These are phyloP conservation scores for Pocillopora meandrina DNA, from an alignment of 92 coral and sea anemone genomes.

Conservation along the genomic window DNA sequence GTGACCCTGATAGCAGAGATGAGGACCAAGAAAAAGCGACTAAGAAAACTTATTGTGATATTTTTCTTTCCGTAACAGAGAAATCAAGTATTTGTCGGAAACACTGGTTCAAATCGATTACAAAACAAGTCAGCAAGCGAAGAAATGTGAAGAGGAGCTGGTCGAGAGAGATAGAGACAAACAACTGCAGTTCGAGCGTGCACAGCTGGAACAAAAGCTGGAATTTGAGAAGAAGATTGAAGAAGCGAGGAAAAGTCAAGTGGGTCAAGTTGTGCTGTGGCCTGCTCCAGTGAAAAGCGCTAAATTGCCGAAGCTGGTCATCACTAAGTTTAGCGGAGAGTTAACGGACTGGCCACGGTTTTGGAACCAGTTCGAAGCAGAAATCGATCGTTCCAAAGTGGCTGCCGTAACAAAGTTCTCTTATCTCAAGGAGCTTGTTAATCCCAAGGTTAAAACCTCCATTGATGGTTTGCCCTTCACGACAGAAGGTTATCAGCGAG, in stretches of 20 bases:
- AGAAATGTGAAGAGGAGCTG: slow-evolving; percentile 2
- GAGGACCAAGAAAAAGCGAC: too few species aligned
- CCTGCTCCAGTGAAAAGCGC: slow-evolving; percentile 11
- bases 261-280: background rate
- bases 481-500: slow-evolving; percentile 33
- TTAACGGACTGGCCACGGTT: slow-evolving; percentile 34
- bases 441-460: slow-evolving; percentile 17
- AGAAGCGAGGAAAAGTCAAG: background rate
- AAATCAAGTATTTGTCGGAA: background rate
- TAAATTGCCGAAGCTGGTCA: slow-evolving; percentile 36
- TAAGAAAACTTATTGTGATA: too few species aligned
- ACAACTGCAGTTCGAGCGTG: background rate
- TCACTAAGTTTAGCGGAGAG: slow-evolving; percentile 16
- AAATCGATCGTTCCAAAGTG: slow-evolving; percentile 19
- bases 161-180: slow-evolving; percentile 3
- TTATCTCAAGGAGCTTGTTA: slow-evolving; percentile 32
- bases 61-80: too few species aligned
- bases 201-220: slow-evolving; percentile 19
- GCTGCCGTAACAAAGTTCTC: slow-evolving; percentile 37
- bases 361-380: slow-evolving; percentile 50
- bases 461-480: slow-evolving; percentile 37
- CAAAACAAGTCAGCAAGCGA: background rate
- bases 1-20: too few species aligned
- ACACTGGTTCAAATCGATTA: background rate
- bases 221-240: background rate